Percentiles rank a stretch among this genome's conserved stretches.
phyloP scores from a whole-genome alignment of 1,140 invertebrate species.

The Acyrthosiphon pisum region DNA sequence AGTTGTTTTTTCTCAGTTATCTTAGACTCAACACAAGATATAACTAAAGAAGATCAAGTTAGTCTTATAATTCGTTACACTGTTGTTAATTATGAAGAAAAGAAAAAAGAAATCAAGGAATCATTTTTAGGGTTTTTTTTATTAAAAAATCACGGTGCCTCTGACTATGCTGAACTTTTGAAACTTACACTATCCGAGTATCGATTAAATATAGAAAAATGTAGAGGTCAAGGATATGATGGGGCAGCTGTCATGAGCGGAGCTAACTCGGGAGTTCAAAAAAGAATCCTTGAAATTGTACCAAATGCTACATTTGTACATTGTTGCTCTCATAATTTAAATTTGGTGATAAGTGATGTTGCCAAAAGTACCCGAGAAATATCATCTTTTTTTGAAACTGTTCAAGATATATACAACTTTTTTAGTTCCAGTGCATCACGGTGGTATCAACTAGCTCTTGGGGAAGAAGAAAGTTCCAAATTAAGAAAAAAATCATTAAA shows the following conservation, averaged over 20 bases:
- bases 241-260: background rate
- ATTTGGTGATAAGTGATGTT: background rate
- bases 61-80: no score
- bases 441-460: background rate
- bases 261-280: constrained; percentile 10
- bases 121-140: no score
- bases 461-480: background rate
- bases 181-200: background rate
- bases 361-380: background rate
- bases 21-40: no score
- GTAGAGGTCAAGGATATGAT: background rate
- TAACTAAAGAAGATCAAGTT: no score
- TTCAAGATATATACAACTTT: constrained; percentile 33
- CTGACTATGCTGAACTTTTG: background rate
- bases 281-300: background rate
- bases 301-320: constrained; percentile 13
- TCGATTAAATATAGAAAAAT: background rate
- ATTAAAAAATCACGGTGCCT: no score
- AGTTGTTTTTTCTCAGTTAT: background rate
- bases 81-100: no score
- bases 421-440: constrained; percentile 18
- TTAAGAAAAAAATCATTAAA: constrained; percentile 14
- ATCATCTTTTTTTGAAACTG: background rate
- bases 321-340: constrained; percentile 23
- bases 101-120: no score